phyloP scores from a whole-genome alignment of 2,113 vertebrate genomes.

The Scomber colias region DNA sequence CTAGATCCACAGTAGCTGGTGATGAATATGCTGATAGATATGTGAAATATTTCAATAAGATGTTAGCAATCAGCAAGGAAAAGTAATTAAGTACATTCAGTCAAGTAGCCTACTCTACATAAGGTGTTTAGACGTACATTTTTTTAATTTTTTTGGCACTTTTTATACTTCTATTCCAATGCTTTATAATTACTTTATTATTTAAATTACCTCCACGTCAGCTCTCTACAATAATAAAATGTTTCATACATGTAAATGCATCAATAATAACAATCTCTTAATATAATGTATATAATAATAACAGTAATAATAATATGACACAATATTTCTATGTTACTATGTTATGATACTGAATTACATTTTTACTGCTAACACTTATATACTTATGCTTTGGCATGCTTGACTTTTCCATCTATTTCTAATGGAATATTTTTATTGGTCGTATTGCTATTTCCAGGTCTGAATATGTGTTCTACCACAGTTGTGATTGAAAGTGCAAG shows the following conservation, averaged over 20 bases:
- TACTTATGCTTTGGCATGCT: not conserved
- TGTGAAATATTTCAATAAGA: slow-evolving; percentile 6
- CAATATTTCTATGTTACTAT: too few relatives aligned
- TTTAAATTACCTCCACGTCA: not conserved
- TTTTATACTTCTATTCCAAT: not conserved
- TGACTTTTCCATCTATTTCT: not conserved
- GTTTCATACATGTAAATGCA: not conserved
- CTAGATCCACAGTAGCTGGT: not conserved
- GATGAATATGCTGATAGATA: slow-evolving; percentile 5
- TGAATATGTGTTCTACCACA: too few relatives aligned
- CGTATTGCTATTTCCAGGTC: too few relatives aligned
- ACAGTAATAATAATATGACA: too few relatives aligned
- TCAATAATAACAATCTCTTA: not conserved
- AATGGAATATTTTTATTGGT: too few relatives aligned
- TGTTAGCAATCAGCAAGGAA: not conserved
- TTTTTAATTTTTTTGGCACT: not conserved
- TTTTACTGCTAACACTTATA: not conserved
- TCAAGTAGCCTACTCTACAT: not conserved
- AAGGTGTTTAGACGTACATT: not conserved
- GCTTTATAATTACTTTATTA: not conserved
- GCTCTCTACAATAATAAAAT: not conserved
- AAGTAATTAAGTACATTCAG: not conserved
- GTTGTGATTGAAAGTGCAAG: not conserved
- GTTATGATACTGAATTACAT: not conserved
- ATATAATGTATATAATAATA: not conserved